These are phyloP conservation scores for Urocyon cinereoargenteus DNA, from an alignment of 2,797 vertebrate genomes.

Conservation along the genomic window DNA sequence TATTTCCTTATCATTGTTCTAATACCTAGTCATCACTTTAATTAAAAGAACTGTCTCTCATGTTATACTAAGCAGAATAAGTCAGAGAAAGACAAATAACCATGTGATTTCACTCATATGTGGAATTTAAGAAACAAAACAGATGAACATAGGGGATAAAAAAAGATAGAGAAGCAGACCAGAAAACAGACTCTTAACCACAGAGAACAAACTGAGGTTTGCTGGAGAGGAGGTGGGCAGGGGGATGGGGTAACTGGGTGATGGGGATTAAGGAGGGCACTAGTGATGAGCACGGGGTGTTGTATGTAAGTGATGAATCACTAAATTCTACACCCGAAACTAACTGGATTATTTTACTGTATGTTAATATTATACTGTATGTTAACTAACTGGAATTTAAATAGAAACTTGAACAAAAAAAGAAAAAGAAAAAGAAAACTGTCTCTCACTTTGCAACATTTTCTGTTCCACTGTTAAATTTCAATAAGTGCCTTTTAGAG, in stretches of 20 bases:
- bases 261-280: not conserved
- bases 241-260: not conserved
- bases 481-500: slow-evolving; percentile 37
- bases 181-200: not conserved
- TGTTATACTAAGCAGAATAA: not conserved
- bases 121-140: not conserved
- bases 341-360: not conserved
- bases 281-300: not conserved
- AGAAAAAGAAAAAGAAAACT: not conserved
- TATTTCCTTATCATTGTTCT: slow-evolving; percentile 16
- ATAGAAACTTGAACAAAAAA: not conserved
- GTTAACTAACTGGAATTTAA: not conserved
- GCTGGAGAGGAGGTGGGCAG: not conserved
- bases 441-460: not conserved
- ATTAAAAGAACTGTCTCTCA: slow-evolving; percentile 1
- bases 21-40: not conserved
- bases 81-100: not conserved
- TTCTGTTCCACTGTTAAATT: slow-evolving; percentile 37
- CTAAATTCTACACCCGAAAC: not conserved
- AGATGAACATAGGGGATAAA: not conserved
- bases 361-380: not conserved
- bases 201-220: not conserved
- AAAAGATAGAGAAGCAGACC: not conserved
- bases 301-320: not conserved
- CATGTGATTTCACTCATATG: not conserved